Evolutionary conservation across 2,113 vertebrate genomes (phyloP), one percentile per base, ranked within the genome.

Genomic region (Notothenia rossii): DNA sequence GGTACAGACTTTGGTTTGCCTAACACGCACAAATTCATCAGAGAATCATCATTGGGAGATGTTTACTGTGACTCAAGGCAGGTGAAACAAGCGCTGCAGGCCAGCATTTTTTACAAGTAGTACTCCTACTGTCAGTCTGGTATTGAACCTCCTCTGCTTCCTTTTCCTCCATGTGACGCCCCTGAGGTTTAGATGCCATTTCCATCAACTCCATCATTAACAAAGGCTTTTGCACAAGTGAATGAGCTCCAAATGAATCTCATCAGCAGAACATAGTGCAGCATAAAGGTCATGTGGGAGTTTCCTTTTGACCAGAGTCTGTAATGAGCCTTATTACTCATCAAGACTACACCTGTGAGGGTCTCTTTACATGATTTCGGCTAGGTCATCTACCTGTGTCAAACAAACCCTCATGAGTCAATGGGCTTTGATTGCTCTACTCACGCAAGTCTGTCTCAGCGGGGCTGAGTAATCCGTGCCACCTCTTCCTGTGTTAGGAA

Each of bases 401-500:
- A 62, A 33, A 49, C 55, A 71, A 79, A 60, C 64, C 81, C 75
- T 8, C 25, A 36, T 89, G 86, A 87, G 72, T 85, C 79, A 90
- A 7, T 68, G 51, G 73, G 77, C 29, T 68, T 73, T 4, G 60
- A 50, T 55, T 82, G 77, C 63, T 73, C 29, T 43, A 49, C 86
- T 85, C 65, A 50, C 53, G 18, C 6, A 4, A 10, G 67, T 68
- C 81, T 76, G 87, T 87, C 86, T 92, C 82, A 53, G 18, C 25
- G 49, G 56, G 72, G 78, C 80, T 88, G 86, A 93, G 85, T 89
- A 88, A 90, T 88, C 80, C 73, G 53, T 56, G 87, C 85, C 81
- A 83, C 76, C 73, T 88, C 80, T 86, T 87, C 79, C 81, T 84
- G 83, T 89, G 81, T 90, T 89, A 86, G 84, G 75, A 87, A 88